Evolutionary conservation across 2,888 invertebrate genomes (phyloP).

Genomic region (Pollenia labialis): DNA sequence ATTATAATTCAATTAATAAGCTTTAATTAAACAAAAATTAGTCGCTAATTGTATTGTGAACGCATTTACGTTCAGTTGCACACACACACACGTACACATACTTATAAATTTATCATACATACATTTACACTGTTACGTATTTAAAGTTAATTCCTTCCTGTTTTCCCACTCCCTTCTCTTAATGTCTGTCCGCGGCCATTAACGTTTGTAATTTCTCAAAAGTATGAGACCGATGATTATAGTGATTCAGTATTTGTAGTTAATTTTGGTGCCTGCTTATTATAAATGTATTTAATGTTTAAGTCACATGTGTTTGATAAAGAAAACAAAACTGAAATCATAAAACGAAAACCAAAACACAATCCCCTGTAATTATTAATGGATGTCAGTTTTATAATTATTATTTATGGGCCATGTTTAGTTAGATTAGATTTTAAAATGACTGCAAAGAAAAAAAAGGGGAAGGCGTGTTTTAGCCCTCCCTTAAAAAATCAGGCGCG

Average conservation of each 20-base stretch:
- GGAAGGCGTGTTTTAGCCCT: neutral
- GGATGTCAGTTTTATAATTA: constrained; percentile 56
- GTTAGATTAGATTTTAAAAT: constrained; percentile 36
- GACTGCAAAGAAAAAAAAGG: neutral
- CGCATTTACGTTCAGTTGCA: neutral
- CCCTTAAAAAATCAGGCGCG: neutral
- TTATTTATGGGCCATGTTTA: constrained; percentile 60
- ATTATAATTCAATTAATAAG: constrained; percentile 74
- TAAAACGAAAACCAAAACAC: neutral
- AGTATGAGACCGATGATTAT: neutral
- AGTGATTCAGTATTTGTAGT: neutral
- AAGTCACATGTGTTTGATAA: constrained; percentile 41
- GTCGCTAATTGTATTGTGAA: constrained; percentile 68
- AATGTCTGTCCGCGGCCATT: neutral
- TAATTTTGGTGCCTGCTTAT: neutral
- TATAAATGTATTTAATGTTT: neutral
- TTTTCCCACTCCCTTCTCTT: neutral
- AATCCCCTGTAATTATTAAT: constrained; percentile 50
- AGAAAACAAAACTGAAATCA: neutral
- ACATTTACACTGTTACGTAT: constrained; percentile 8
- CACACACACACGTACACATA: no score
- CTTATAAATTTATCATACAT: neutral
- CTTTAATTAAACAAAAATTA: constrained; percentile 74
- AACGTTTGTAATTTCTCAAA: neutral
- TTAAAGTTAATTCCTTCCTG: neutral